Base-by-base conservation (phyloP, 2,797 vertebrate genomes). In the Rhodeus uyekii region DNA sequence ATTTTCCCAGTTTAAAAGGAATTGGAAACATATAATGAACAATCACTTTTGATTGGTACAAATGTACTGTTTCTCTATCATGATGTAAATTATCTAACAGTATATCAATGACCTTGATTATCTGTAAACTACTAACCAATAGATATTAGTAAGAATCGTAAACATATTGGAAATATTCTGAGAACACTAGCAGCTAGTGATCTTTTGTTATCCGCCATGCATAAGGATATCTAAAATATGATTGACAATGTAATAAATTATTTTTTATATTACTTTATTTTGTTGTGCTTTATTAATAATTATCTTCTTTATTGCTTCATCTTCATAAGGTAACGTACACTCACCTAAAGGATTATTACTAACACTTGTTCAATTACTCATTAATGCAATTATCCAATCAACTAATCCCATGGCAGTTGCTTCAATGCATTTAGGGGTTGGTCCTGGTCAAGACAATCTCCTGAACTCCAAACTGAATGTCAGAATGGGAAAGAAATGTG, bases 181-280 rank as follows among this genome's bases (percentile, higher is more conserved):
- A 65, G 14, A 78, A 50, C 10, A 39, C 19, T 7, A 58, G 29
- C 36, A 39, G 48, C 24, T 58, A 44, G 19, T 60, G 34, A 69
- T 4, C 38, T 36, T 75, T 68, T 60, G 44, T 67, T 61, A 83
- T 61, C 74, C 34, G 53, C 32, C 64, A 48, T 46, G 61, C 14
- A 79, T 65, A 78, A 50, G 34, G 8, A 16, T 68, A 36, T 18
- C 71, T 50, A 42, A 63, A 82, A 64, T 64, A 73, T 24, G n/a
- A 27, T 80, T 44, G 32, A 74, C 34, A 63, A 61, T 84, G 84
- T 76, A 87, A 84, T 82, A 80, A 82, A 86, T 77, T 29, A 81
- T 81, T 63, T 73, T 84, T 80, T 80, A 44, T 69, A 46, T 84
- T 42, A 46, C 53, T 34, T 48, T 65, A 69, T 48, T 55, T 36